A percentile compares a stretch with the other conserved stretches of the same genome.
These are phyloP conservation scores for Mustela nigripes DNA, from an alignment of 2,113 vertebrate genomes.

Conservation along the genomic window DNA sequence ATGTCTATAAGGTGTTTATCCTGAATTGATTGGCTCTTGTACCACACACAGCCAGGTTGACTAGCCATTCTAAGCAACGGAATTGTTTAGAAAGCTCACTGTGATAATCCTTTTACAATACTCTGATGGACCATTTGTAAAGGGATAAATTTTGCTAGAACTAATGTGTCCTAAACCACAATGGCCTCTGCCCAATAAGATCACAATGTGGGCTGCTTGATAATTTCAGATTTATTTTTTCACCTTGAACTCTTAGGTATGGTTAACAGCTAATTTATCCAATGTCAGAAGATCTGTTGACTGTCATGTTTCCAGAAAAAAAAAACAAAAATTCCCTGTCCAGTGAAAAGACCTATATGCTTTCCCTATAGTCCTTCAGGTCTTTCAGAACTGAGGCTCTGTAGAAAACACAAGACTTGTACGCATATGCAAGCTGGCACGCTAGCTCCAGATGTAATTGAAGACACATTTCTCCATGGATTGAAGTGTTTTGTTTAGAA, in stretches of 20 bases:
- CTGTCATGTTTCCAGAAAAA: background rate
- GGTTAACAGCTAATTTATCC: background rate
- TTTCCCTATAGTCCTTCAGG: slow-evolving; percentile 22
- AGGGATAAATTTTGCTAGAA: slow-evolving; percentile 47
- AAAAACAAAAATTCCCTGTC: background rate
- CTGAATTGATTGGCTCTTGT: background rate
- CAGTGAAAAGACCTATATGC: background rate
- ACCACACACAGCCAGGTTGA: background rate
- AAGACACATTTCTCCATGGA: slow-evolving; percentile 80
- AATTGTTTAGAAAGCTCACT: background rate
- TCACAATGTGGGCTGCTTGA: background rate
- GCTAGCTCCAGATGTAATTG: slow-evolving; percentile 74
- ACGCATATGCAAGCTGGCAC: slow-evolving; percentile 28
- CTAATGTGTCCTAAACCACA: background rate
- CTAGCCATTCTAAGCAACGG: background rate
- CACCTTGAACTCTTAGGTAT: background rate
- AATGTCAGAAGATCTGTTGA: slow-evolving; percentile 2
- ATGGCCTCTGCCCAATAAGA: background rate
- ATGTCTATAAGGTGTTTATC: background rate
- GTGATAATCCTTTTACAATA: slow-evolving; percentile 12
- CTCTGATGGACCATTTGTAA: background rate
- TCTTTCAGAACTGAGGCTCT: slow-evolving; percentile 63
- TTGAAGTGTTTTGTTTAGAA: slow-evolving; percentile 81
- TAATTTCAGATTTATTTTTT: slow-evolving; percentile 57
- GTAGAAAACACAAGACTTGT: slow-evolving; percentile 21